Evolutionary conservation across 2,888 invertebrate species (phyloP), one percentile per base, ranked within the genome.

Genomic region (Orthonychiurus folsomi): DNA sequence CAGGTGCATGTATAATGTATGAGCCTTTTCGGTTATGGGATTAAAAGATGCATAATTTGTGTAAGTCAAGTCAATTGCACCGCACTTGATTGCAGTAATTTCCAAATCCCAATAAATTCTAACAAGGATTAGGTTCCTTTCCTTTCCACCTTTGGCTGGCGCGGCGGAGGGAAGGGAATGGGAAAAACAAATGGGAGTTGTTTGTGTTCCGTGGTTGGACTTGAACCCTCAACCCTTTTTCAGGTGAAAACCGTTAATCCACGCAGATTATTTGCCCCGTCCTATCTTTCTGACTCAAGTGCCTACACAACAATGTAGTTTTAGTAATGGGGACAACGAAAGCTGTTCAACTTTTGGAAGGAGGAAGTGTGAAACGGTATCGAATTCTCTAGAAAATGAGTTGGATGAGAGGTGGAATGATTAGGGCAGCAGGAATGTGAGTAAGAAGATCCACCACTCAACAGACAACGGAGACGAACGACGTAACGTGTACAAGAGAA

Each of bases 321-420:
- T 5, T 23, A 21, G 52, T 5, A 23, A 52, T 23, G 52, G 52
- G n/a, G 52, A 52, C 52, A 23, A 52, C 20, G 52, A 52, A 52
- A 23, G 52, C 3, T 23, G 20, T 5, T n/a, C 24, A 20, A 52
- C 12, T 52, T 52, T 23, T 21, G n/a, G 48, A 15, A 48, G 48
- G n/a, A 48, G 48, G 12, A n/a, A 48, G n/a, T n/a, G 48, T 52
- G 20, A 52, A 52, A 52, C 21, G 52, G 20, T 21, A 52, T 52
- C 52, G 24, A 52, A 23, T 23, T 23, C 52, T 20, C 21, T 5
- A 52, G 20, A 52, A 20, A 52, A 52, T 23, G 52, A 52, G 37
- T 37, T 15, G n/a, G n/a, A n/a, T n/a, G n/a, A 5, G 37, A 15
- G 37, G 5, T 37, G 37, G 5, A 37, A 37, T 37, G 37, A 37